Evolutionary conservation across 2,797 vertebrate species (phyloP).

Genomic region (Orientallactaga sibirica): DNA sequence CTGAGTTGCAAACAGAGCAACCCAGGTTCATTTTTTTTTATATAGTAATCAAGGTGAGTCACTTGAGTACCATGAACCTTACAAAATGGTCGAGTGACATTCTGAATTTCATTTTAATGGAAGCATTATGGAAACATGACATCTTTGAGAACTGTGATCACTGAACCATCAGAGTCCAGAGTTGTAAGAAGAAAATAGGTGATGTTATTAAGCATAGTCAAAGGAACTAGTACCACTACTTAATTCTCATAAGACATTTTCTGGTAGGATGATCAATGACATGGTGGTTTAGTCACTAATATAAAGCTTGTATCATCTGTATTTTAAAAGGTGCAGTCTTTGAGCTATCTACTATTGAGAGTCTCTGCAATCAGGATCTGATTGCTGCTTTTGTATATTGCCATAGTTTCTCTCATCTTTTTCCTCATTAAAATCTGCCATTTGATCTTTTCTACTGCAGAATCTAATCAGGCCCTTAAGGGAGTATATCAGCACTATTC

Average conservation of each 20-base stretch:
- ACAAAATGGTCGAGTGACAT: neutral
- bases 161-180: neutral
- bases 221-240: neutral
- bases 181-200: constrained; percentile 29
- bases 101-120: constrained; percentile 20
- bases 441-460: too few relatives aligned
- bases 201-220: constrained; percentile 42
- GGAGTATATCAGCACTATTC: too few relatives aligned
- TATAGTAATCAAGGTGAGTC: constrained; percentile 15
- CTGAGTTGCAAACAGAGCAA: neutral
- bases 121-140: constrained; percentile 31
- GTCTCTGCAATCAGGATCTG: too few relatives aligned
- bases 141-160: neutral
- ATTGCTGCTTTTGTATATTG: too few relatives aligned
- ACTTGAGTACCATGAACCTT: neutral
- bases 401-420: too few relatives aligned
- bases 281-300: constrained; percentile 42
- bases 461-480: too few relatives aligned
- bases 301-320: neutral
- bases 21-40: neutral
- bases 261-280: constrained; percentile 7
- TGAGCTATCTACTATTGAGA: neutral
- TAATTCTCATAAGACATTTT: constrained; percentile 42
- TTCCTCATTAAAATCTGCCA: too few relatives aligned
- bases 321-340: neutral